Evolutionary conservation across 2,888 invertebrate species (phyloP).

Genomic region (Anorthoa munda): DNA sequence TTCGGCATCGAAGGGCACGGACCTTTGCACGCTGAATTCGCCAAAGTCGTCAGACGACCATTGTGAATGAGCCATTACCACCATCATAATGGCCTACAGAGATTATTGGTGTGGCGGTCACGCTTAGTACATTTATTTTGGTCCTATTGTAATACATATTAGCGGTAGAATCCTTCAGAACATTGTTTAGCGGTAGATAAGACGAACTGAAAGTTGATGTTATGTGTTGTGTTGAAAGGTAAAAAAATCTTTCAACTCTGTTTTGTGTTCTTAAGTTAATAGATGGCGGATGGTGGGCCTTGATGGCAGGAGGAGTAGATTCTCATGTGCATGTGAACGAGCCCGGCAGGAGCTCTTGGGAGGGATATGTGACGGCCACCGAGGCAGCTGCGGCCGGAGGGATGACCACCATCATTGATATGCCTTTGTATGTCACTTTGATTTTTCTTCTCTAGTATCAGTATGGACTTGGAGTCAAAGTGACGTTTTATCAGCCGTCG

Average conservation of each 20-base stretch:
- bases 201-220: constrained; percentile 2
- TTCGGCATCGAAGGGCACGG: too few relatives aligned
- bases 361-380: constrained; percentile 93
- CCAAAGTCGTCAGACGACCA: not conserved
- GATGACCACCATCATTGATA: constrained; percentile 93
- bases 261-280: constrained; percentile 75
- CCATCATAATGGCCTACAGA: not conserved
- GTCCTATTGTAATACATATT: constrained; percentile 16
- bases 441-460: not conserved
- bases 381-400: constrained; percentile 94
- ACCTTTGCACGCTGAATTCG: not conserved
- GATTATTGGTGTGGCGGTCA: constrained; percentile 27
- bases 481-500: too few relatives aligned
- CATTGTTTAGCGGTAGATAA: not conserved
- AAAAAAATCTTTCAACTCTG: not conserved
- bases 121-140: constrained; percentile 15
- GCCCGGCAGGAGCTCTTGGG: constrained; percentile 94
- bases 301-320: constrained; percentile 94
- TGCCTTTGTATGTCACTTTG: constrained; percentile 91
- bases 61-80: not conserved
- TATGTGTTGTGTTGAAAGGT: not conserved
- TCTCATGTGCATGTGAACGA: constrained; percentile 94
- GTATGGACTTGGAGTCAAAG: too few relatives aligned
- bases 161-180: constrained; percentile 9
- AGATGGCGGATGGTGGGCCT: constrained; percentile 81